Evolutionary conservation across 1,140 invertebrate species (phyloP).

Genomic region (Philopotamus ludificatus): DNA sequence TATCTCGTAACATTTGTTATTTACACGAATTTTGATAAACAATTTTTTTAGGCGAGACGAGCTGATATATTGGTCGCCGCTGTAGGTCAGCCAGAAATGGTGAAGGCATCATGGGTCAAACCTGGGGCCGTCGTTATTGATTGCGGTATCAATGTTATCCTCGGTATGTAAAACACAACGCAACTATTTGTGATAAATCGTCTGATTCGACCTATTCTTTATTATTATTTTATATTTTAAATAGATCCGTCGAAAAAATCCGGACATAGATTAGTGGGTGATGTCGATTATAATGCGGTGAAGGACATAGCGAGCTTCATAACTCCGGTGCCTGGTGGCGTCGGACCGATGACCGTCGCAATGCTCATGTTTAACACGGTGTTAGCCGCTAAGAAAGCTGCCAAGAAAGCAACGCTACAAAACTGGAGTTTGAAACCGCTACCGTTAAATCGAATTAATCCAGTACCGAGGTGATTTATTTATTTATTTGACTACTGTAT

Average conservation of each 20-base stretch:
- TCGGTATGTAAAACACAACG: no score
- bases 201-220: not conserved
- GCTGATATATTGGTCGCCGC: constrained; percentile 97
- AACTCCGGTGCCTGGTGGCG: constrained; percentile 97
- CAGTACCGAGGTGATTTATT: constrained; percentile 70
- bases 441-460: constrained; percentile 59
- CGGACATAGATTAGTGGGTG: constrained; percentile 87
- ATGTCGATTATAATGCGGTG: constrained; percentile 87
- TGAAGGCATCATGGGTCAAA: constrained; percentile 96
- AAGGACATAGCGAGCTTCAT: constrained; percentile 80
- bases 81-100: constrained; percentile 88
- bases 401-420: constrained; percentile 55
- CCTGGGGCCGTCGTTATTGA: constrained; percentile 99
- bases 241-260: constrained; percentile 80
- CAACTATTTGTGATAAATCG: constrained; percentile 20
- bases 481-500: no score
- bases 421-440: constrained; percentile 68
- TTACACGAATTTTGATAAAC: not conserved
- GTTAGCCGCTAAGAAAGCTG: constrained; percentile 69
- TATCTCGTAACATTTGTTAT: not conserved
- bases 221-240: not conserved
- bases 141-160: constrained; percentile 95
- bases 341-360: constrained; percentile 97
- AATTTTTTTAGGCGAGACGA: constrained; percentile 55
- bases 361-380: constrained; percentile 98